A percentile compares a stretch with the other conserved stretches of the same genome.
Conservation (phyloP, 2,113 vertebrate species). For the Oncorhynchus tshawytscha region DNA sequence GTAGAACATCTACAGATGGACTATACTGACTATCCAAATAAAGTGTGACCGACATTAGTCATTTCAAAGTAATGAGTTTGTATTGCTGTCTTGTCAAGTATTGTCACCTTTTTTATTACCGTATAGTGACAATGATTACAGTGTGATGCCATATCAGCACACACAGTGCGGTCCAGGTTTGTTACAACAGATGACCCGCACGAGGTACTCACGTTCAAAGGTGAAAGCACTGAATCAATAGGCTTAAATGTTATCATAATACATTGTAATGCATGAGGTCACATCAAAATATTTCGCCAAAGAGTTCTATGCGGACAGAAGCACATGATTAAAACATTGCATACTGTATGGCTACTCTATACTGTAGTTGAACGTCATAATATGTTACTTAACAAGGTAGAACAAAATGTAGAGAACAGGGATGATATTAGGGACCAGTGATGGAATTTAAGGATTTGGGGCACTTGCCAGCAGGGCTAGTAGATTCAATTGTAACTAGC, state of each 20-base stretch:
- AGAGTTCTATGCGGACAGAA: neutral
- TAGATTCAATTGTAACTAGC: too few relatives aligned
- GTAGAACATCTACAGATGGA: too few relatives aligned
- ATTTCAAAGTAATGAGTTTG: neutral
- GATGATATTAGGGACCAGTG: neutral
- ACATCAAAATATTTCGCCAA: neutral
- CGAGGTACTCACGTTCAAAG: neutral
- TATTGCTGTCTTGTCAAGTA: neutral
- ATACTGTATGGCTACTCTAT: too few relatives aligned
- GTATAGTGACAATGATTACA: neutral
- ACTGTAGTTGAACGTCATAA: neutral
- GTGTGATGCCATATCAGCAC: neutral
- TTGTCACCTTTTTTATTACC: neutral
- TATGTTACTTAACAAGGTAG: neutral
- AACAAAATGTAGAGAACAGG: neutral
- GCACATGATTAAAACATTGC: neutral
- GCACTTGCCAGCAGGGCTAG: too few relatives aligned
- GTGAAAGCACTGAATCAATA: neutral
- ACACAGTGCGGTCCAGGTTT: neutral
- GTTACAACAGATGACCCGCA: neutral
- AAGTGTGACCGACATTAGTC: neutral
- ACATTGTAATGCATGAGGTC: too few relatives aligned
- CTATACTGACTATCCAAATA: neutral
- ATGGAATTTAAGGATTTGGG: too few relatives aligned
- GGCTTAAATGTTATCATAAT: neutral